Conservation (phyloP, 2,113 vertebrate species). For the Mesoclemmys tuberculata region DNA sequence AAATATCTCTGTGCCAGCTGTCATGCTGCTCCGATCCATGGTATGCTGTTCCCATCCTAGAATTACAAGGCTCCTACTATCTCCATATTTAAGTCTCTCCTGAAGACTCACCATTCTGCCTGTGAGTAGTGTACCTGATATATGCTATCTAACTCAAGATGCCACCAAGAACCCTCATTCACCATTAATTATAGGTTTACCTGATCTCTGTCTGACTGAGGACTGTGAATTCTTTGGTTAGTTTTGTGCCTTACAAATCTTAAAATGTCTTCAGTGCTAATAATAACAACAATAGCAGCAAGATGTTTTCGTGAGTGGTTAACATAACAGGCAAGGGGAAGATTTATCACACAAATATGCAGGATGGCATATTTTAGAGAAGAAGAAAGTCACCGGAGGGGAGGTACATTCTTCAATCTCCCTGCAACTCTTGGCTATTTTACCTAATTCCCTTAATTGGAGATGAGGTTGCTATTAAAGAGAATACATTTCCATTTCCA, state of each 20-base stretch:
- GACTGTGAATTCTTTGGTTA: background rate
- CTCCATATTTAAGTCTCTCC: background rate
- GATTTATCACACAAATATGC: background rate
- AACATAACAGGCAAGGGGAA: background rate
- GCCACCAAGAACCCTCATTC: background rate
- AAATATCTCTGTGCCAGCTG: background rate
- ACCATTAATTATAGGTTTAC: background rate
- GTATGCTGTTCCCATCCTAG: background rate
- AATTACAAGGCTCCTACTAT: background rate
- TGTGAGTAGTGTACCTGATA: background rate
- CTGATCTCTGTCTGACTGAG: background rate
- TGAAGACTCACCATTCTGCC: background rate
- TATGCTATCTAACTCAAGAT: background rate
- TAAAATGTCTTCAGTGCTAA: background rate
- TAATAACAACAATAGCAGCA: too few relatives aligned
- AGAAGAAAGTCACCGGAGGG: background rate
- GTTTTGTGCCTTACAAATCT: background rate
- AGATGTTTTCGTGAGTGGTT: background rate
- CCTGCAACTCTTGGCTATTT: background rate
- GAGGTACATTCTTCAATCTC: background rate
- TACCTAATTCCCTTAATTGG: background rate
- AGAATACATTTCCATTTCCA: slow-evolving; percentile 2
- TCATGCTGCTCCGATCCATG: background rate
- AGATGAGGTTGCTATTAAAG: background rate
- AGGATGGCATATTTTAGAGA: background rate